A percentile compares a stretch with the other conserved stretches of the same genome.
Evolutionary conservation across 2,113 vertebrate genomes (phyloP).

Genomic region (Peromyscus californicus): DNA sequence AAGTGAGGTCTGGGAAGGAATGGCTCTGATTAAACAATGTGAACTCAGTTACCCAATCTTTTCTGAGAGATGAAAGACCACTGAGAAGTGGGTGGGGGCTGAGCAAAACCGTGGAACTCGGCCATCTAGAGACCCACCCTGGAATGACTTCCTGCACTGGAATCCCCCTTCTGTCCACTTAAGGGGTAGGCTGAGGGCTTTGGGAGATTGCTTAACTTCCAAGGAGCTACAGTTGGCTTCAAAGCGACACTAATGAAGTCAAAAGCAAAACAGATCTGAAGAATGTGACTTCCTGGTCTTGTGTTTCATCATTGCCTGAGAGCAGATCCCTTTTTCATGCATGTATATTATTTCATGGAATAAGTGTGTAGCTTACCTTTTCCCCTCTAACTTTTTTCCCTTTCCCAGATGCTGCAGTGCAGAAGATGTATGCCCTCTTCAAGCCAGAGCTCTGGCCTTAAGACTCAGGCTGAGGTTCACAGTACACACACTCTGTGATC

Average conservation of each 20-base stretch:
- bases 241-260: background rate
- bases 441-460: background rate
- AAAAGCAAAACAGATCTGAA: slow-evolving; percentile 20
- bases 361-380: background rate
- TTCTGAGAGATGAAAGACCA: background rate
- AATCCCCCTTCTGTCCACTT: fast-evolving
- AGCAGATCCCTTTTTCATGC: background rate
- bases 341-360: background rate
- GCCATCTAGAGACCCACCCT: background rate
- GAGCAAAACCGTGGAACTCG: too few species aligned
- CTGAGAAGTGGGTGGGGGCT: too few species aligned
- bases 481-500: background rate
- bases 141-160: background rate
- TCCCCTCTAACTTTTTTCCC: too few species aligned
- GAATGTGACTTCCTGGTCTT: background rate
- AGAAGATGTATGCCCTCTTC: fast-evolving
- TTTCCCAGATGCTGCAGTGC: background rate
- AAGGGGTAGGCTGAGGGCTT: background rate
- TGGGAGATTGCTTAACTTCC: background rate
- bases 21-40: background rate
- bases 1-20: background rate
- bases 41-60: background rate
- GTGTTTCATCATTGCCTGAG: background rate
- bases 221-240: background rate
- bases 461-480: background rate